Conservation (phyloP, 2,797 vertebrate genomes). For the Carcharodon carcharias region DNA sequence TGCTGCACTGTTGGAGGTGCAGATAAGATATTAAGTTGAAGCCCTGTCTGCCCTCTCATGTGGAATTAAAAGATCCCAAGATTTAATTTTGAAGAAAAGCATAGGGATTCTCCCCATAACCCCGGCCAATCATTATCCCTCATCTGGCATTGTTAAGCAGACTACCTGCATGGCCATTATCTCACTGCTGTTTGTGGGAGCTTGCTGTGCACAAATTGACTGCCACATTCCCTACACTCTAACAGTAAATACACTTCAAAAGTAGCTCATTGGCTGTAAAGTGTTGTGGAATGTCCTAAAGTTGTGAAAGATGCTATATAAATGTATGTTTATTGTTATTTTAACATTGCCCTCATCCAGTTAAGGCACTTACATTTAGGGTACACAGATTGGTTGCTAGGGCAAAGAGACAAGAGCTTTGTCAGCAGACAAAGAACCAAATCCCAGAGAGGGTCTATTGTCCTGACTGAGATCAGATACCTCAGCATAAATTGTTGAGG, state of each 20-base stretch:
- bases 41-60: not conserved
- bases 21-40: not conserved
- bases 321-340: not conserved
- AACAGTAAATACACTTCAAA: not conserved
- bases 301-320: not conserved
- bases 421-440: not conserved
- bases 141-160: not conserved
- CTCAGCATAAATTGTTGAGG: not conserved
- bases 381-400: not conserved
- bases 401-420: too few relatives aligned
- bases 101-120: not conserved
- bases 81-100: not conserved
- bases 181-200: too few relatives aligned
- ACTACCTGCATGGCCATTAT: not conserved
- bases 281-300: not conserved
- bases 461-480: not conserved
- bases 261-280: not conserved
- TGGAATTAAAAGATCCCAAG: not conserved
- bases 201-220: not conserved
- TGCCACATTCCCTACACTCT: not conserved
- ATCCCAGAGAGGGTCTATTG: not conserved
- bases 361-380: not conserved
- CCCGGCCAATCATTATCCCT: not conserved
- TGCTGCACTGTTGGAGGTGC: not conserved
- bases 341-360: not conserved